phyloP scores from a whole-genome alignment of 37 sponge, comb jelly and placozoan genomes.

The Axinella damicornis region DNA sequence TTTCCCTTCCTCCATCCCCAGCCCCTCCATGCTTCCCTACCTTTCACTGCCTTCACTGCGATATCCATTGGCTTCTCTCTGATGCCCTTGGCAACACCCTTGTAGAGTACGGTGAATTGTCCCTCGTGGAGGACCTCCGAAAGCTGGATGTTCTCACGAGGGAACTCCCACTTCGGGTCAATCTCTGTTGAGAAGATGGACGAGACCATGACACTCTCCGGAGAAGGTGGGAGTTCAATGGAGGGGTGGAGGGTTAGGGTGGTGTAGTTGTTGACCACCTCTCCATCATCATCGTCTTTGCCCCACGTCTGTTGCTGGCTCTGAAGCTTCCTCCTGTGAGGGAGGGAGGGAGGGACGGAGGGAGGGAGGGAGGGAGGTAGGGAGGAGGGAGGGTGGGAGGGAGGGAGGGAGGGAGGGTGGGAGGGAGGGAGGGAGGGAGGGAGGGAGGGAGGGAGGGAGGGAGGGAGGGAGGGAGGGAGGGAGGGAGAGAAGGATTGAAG shows the following conservation, averaged over 20 bases:
- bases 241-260: not conserved
- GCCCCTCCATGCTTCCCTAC: constrained; percentile 1
- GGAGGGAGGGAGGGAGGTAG: too few relatives aligned
- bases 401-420: not conserved
- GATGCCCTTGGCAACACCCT: constrained; percentile 51
- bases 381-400: not conserved
- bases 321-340: constrained; percentile 4
- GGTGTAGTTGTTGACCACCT: not conserved
- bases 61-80: constrained; percentile 48
- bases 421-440: not conserved
- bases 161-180: constrained; percentile 67
- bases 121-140: constrained; percentile 55
- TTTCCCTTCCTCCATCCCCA: not conserved
- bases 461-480: too few relatives aligned
- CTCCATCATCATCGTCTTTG: not conserved
- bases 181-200: constrained; percentile 12
- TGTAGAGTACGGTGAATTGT: constrained; percentile 53
- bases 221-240: constrained; percentile 33
- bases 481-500: not conserved
- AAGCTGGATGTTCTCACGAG: constrained; percentile 52
- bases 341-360: too few relatives aligned
- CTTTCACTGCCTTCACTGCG: constrained; percentile 62
- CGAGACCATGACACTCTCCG: not conserved
- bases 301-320: constrained; percentile 14
- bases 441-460: too few relatives aligned